Evolutionary conservation across 2,888 invertebrate genomes (phyloP).

Genomic region (Euzophera pinguis): DNA sequence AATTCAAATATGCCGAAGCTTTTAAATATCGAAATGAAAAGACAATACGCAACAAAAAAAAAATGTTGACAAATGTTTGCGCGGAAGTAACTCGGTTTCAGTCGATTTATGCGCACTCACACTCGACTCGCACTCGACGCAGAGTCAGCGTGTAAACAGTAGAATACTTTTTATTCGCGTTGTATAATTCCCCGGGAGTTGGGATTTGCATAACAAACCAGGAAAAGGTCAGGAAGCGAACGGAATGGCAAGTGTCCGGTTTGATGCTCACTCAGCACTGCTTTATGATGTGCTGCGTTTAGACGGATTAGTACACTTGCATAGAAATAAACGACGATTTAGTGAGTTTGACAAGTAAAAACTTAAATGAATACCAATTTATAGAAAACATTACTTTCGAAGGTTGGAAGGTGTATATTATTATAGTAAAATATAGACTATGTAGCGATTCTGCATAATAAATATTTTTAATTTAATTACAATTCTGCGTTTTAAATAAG

Average conservation of each 20-base stretch:
- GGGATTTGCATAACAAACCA: conserved; percentile 77
- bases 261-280: conserved; percentile 68
- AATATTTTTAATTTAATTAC: no score
- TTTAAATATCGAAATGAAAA: conserved; percentile 4
- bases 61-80: conserved; percentile 41
- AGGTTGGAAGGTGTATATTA: no score
- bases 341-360: not conserved
- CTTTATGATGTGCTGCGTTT: conserved; percentile 42
- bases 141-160: conserved; percentile 73
- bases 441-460: no score
- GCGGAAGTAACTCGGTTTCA: conserved; percentile 37
- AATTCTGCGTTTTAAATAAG: no score
- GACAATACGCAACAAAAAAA: conserved; percentile 24
- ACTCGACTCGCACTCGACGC: conserved; percentile 61
- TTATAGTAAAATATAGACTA: no score
- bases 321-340: not conserved
- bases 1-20: no score
- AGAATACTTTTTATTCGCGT: conserved; percentile 75
- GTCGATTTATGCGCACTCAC: conserved; percentile 71
- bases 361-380: no score
- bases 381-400: no score
- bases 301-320: conserved; percentile 34
- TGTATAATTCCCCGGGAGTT: conserved; percentile 66
- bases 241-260: conserved; percentile 75
- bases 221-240: conserved; percentile 79